These are phyloP conservation scores for Tachina fera DNA, from an alignment of 2,888 invertebrate species.

Conservation along the genomic window DNA sequence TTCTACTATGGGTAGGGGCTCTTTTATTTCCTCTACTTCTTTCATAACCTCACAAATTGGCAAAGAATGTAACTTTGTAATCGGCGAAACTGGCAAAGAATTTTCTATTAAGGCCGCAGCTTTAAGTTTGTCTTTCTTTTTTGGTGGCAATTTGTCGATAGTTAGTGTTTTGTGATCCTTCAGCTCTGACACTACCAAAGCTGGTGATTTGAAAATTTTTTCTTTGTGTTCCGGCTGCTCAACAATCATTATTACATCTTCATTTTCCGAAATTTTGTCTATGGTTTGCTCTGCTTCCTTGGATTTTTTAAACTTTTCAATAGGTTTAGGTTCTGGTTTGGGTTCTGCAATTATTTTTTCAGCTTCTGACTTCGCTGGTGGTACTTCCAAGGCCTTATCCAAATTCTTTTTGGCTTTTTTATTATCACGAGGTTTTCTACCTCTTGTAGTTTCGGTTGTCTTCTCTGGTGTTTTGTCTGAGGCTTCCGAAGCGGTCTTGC, in stretches of 20 bases:
- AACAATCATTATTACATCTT: constrained; percentile 1
- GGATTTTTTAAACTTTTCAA: constrained; percentile 31
- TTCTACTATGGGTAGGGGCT: not conserved
- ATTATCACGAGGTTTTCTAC: constrained; percentile 64
- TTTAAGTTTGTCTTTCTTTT: constrained; percentile 73
- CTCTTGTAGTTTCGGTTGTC: constrained; percentile 43
- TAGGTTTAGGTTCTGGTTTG: constrained; percentile 32
- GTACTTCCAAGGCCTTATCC: constrained; percentile 62
- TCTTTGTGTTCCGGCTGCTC: constrained; percentile 58
- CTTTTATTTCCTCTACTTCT: constrained; percentile 30
- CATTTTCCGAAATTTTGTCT: constrained; percentile 29
- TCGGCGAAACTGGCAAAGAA: constrained; percentile 2
- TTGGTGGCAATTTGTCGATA: constrained; percentile 66
- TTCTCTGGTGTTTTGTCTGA: constrained; percentile 75
- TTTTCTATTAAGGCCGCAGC: constrained; percentile 67
- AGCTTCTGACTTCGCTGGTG: constrained; percentile 72
- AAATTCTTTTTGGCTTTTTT: constrained; percentile 67
- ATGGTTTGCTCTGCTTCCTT: constrained; percentile 39
- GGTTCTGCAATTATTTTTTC: constrained; percentile 24
- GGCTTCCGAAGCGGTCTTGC: constrained; percentile 47
- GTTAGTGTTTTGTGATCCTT: constrained; percentile 61
- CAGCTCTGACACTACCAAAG: constrained; percentile 24
- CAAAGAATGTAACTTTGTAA: not conserved
- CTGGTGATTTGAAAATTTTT: constrained; percentile 40
- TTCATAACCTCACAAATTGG: constrained; percentile 25